Conservation (phyloP, 2,888 invertebrate genomes). For the Helobdella robusta region DNA sequence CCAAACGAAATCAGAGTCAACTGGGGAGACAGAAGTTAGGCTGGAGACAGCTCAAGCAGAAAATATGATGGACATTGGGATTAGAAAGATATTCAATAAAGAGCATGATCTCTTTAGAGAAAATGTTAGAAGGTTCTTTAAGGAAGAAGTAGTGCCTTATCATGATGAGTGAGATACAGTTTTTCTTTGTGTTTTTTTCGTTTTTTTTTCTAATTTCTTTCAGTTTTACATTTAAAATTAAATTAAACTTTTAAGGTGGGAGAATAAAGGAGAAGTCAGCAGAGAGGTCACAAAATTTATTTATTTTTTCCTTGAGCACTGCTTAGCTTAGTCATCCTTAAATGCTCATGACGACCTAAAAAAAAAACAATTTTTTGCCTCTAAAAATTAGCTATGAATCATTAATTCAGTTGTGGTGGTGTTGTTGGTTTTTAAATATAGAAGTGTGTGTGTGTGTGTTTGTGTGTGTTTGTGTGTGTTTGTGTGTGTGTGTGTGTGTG, state of each 20-base stretch:
- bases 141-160: constrained; percentile 48
- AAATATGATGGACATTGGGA: constrained; percentile 48
- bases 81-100: constrained; percentile 46
- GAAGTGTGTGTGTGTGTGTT: too few species aligned
- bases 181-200: neutral
- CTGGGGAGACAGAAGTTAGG: constrained; percentile 27
- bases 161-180: constrained; percentile 36
- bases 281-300: constrained; percentile 27
- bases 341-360: too few species aligned
- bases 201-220: neutral
- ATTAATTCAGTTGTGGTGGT: too few species aligned
- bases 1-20: neutral
- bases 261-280: constrained; percentile 35
- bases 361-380: too few species aligned
- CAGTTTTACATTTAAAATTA: neutral
- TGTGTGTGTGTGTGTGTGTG: too few species aligned
- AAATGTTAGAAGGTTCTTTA: constrained; percentile 47
- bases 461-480: too few species aligned
- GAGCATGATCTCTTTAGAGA: constrained; percentile 51
- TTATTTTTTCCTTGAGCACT: too few species aligned
- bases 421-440: too few species aligned
- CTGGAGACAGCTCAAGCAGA: constrained; percentile 41
- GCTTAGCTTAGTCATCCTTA: too few species aligned
- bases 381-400: too few species aligned
- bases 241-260: constrained; percentile 27